Conservation (phyloP, 1,140 invertebrate species). For the Palaemon carinicauda region DNA sequence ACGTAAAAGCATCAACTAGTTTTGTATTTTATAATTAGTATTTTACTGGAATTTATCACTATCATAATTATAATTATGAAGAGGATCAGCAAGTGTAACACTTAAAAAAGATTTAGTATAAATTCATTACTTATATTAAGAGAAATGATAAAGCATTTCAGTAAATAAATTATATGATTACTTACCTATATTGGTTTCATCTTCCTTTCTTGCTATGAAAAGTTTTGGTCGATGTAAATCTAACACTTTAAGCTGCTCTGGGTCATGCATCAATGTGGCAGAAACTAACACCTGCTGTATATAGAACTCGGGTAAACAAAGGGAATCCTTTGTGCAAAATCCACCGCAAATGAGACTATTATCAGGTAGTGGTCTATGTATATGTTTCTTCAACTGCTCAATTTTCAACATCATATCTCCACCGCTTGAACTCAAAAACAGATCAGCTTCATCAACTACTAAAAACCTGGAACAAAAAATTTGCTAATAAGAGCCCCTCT, state of each 20-base stretch:
- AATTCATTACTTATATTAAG: no score
- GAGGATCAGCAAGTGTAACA: no score
- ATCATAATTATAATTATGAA: no score
- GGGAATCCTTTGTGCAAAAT: neutral
- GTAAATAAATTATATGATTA: neutral
- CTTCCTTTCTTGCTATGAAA: conserved; percentile 69
- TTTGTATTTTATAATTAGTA: no score
- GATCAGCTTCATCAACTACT: conserved; percentile 95
- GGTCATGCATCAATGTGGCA: conserved; percentile 94
- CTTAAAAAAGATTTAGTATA: no score
- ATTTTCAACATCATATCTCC: conserved; percentile 86
- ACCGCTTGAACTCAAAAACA: conserved; percentile 88
- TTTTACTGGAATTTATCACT: no score
- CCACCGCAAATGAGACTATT: neutral
- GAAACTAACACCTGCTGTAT: conserved; percentile 95
- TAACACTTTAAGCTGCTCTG: conserved; percentile 88
- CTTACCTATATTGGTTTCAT: neutral
- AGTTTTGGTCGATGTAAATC: conserved; percentile 90
- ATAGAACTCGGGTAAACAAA: conserved; percentile 64
- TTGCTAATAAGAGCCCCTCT: no score
- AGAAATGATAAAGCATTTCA: no score
- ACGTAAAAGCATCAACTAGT: no score
- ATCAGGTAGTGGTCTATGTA: neutral
- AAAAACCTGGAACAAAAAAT: conserved; percentile 70
- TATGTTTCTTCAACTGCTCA: conserved; percentile 59